Base-by-base conservation (phyloP, 1,140 invertebrate genomes). In the Zaprionus lachaisei region DNA sequence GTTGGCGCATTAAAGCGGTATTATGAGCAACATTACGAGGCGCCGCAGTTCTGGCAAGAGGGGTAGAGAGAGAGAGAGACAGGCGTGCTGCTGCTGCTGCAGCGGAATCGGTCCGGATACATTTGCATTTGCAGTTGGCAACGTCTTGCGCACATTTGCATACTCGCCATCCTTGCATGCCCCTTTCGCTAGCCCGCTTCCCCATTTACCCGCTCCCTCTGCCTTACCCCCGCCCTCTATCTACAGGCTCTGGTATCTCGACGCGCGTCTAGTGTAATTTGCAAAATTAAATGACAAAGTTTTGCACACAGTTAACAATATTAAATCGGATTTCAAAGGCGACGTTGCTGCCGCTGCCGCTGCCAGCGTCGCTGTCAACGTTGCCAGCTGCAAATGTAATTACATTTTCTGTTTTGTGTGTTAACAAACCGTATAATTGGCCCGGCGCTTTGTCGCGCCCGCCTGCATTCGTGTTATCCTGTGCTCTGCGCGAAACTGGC, bases 361-460 rank as follows among this genome's bases (percentile, higher is more conserved):
- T 28, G 17, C 20, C 31, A 15, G 34, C 26, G 37, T 24, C 56
- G 58, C 22, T 49, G 37, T 24, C 28, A 56, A 47, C 61, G 47
- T 61, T 65, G 56, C 14, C 76, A 72, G 76, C 62, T 75, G 63
- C 79, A 90, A 90, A 80, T 91, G 81, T 90, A 90, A 90, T 90
- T 90, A 91, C 85, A 91, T 90, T 90, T 90, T 82, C 86, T 85
- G 85, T 91, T 90, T 90, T 90, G 82, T 81, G 77, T 91, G 85
- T 85, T 90, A 90, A 90, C 82, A 90, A 90, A 90, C 82, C 85
- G 85, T 91, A 82, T 90, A 90, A 90, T 90, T 90, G 85, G 86
- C 82, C 81, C 66, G 69, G 70, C 72, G 63, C 76, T 80, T 81
- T 79, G 80, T 75, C 72, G 62, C 79, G 70, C 72, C 44, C 68